Evolutionary conservation across 2,888 invertebrate species (phyloP), one percentile per base, ranked within the genome.

Genomic region (Agonopterix alstromeriana): DNA sequence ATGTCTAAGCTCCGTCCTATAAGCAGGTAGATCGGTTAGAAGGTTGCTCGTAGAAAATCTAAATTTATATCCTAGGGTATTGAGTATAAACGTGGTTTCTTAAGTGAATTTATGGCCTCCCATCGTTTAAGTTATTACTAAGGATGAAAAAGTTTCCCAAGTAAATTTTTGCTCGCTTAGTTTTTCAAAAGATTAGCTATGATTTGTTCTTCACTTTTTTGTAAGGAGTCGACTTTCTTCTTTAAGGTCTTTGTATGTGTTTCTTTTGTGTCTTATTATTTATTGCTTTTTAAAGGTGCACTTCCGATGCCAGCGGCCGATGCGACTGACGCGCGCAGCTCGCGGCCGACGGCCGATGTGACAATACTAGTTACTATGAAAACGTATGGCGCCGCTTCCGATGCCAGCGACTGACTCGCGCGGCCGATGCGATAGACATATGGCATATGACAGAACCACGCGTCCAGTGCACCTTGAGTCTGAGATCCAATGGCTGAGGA

Each of bases 111-210:
- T 77, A 76, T 72, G 53, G 67, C 57, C 65, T 61, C 61, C 65
- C 61, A 65, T 58, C 69, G 67, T 64, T 63, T 72, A 70, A 73
- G 67, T 73, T 76, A 74, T 75, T 71, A 68, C 69, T 57, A 58
- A 55, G 54, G 58, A 53, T 61, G 60, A 14, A 36, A 55, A 70
- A 73, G 68, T 60, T 72, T 73, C 53, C 55, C 56, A 65, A 65
- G 64, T 63, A 63, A 63, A 69, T 71, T 70, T 50, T 62, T 61
- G n/a, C 43, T 27, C 61, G 64, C 58, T 65, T 60, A 59, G 64
- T 60, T 65, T 69, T 66, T 63, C 54, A 61, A 64, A 70, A 35
- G 46, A 38, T 46, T 43, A 66, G 68, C 65, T 65, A 65, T 64
- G 58, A 63, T 64, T 62, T 62, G 63, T 54, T 49, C 49, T 53